A percentile compares a stretch with the other conserved stretches of the same genome.
Conservation (phyloP, 2,113 vertebrate genomes). For the Naja naja region DNA sequence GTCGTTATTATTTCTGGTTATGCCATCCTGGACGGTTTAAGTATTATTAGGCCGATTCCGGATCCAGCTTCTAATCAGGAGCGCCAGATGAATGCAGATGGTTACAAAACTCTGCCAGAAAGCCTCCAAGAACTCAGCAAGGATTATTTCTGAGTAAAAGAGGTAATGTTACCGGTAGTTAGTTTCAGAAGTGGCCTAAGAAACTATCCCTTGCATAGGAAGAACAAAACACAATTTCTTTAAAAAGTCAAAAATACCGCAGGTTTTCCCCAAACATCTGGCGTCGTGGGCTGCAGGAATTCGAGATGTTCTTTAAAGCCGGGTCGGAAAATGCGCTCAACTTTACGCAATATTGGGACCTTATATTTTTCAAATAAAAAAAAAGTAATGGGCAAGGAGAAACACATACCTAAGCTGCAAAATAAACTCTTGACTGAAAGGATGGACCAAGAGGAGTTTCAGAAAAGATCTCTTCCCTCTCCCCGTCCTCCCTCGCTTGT, state of each 20-base stretch:
- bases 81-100: not conserved
- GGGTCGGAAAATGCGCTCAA: not conserved
- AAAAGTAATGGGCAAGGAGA: rapidly evolving
- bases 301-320: not conserved
- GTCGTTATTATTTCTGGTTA: not conserved
- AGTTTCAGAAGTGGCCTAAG: not conserved
- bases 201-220: not conserved
- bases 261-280: not conserved
- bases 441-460: rapidly evolving
- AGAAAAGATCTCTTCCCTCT: rapidly evolving
- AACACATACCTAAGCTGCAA: not conserved
- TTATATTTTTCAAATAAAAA: rapidly evolving
- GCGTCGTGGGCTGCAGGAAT: not conserved
- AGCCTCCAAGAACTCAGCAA: not conserved
- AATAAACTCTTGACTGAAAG: rapidly evolving
- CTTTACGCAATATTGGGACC: rapidly evolving
- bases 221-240: not conserved
- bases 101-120: not conserved
- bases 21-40: not conserved
- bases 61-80: not conserved
- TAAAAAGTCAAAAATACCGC: not conserved
- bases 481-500: not conserved
- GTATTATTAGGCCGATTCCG: not conserved
- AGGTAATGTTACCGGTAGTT: not conserved
- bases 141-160: not conserved